phyloP scores from a whole-genome alignment of 2,113 vertebrate species.

The Hippocampus comes region DNA sequence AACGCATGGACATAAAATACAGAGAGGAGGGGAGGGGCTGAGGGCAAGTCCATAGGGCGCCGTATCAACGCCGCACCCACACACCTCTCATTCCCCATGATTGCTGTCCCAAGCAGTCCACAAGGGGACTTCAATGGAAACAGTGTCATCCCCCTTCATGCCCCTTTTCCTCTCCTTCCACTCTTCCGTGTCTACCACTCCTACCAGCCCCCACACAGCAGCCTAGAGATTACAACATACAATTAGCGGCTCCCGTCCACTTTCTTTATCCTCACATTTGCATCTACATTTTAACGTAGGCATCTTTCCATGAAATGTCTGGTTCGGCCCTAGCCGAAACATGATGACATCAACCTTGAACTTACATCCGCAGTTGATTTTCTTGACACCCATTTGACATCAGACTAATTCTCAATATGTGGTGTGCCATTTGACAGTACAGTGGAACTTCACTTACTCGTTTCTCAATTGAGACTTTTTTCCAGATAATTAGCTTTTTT shows the following conservation, averaged over 20 bases:
- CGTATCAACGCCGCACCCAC: constrained; percentile 57
- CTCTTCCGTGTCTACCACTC: constrained; percentile 24
- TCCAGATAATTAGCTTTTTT: no score
- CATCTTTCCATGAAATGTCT: constrained; percentile 10
- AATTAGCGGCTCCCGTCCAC: constrained; percentile 67
- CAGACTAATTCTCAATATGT: background rate
- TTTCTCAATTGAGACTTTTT: no score
- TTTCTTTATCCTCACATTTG: constrained; percentile 32
- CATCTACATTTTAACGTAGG: constrained; percentile 17
- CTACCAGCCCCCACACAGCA: constrained; percentile 45
- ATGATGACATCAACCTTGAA: constrained; percentile 11
- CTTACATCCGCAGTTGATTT: background rate
- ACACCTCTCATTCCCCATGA: constrained; percentile 60
- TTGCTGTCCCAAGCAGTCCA: constrained; percentile 64
- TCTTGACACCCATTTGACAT: background rate
- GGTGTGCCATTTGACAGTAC: background rate
- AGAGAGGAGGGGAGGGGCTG: constrained; percentile 29
- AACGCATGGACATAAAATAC: constrained; percentile 2
- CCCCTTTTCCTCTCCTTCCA: constrained; percentile 28
- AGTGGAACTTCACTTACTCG: background rate
- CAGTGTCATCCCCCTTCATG: constrained; percentile 15
- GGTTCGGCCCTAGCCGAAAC: constrained; percentile 38
- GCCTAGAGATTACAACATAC: constrained; percentile 61
- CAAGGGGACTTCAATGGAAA: constrained; percentile 45
- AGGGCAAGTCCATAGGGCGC: constrained; percentile 23